A percentile compares a stretch with the other conserved stretches of the same genome.
phyloP scores from a whole-genome alignment of 2,888 invertebrate species.

The Trachelus tabidus region DNA sequence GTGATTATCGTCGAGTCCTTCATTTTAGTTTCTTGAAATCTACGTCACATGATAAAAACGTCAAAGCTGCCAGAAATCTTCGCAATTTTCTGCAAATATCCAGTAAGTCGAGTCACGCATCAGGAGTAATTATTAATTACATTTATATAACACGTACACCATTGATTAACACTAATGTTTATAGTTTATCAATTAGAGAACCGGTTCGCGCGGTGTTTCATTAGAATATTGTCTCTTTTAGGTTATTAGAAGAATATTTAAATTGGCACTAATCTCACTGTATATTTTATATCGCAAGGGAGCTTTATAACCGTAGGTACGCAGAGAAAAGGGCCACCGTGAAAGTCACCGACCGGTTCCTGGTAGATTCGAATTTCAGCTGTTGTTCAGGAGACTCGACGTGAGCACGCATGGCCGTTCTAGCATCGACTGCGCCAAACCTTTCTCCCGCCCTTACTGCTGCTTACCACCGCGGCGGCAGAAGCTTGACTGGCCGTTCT shows the following conservation, averaged over 20 bases:
- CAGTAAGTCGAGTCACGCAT: neutral
- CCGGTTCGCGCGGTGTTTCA: neutral
- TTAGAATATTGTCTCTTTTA: neutral
- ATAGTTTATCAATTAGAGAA: neutral
- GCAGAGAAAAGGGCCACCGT: neutral
- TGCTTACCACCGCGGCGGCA: neutral
- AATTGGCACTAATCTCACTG: neutral
- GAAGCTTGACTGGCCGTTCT: conserved; percentile 5
- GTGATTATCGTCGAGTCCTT: conserved; percentile 52
- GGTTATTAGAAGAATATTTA: neutral
- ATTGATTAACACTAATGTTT: neutral
- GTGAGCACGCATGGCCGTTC: neutral
- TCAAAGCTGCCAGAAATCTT: neutral
- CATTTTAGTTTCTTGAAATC: conserved; percentile 32
- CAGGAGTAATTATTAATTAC: neutral
- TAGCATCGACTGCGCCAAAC: neutral
- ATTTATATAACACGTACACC: neutral
- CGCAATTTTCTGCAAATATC: neutral
- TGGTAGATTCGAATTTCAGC: conserved; percentile 3
- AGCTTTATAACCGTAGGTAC: neutral
- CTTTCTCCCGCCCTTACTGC: neutral
- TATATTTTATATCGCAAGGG: neutral
- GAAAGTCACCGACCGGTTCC: conserved; percentile 5
- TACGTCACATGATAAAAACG: neutral
- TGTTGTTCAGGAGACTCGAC: neutral